Base-by-base conservation (phyloP, 2,113 vertebrate species). In the Callaeas wilsoni region DNA sequence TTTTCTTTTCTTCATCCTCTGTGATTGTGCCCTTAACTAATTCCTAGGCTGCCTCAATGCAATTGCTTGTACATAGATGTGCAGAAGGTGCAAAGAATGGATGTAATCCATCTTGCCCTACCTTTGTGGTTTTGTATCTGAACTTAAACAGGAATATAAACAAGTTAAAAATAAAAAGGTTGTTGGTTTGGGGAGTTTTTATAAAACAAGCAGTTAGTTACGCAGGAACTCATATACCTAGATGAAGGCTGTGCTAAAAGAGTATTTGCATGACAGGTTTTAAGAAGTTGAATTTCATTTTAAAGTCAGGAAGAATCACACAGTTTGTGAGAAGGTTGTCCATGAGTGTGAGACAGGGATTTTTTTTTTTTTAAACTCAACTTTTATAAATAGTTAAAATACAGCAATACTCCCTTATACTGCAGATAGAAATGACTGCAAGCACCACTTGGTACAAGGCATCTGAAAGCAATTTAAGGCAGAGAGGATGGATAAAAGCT, bases 151-250 rank as follows among this genome's bases (percentile, higher is more conserved):
- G 33, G 44, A 75, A 70, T 35, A 64, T 19, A 52, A 90, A 84
- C 30, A 21, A 67, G 14, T 30, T 42, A 13, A 21, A 88, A 91
- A 68, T 18, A 13, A 68, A 62, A 83, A 27, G 20, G 18, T 60
- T 67, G 26, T 33, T 13, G 2, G 14, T 23, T 47, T 53, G 13
- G 16, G 1, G 0, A 3, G n/a, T 49, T n/a, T 49, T 35, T 16
- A 79, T 55, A 69, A 90, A 83, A 22, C 17, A 53, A 77, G 11
- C 16, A 64, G 15, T 74, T 71, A 69, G 17, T 63, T 73, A 25
- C 29, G 33, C 35, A 57, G 23, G 12, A 88, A 32, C 19, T 47
- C 20, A 46, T 7, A 71, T 1, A 41, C 6, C 56, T 53, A 64
- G 35, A 78, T 14, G 12, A 77, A 93, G 29, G 29, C 8, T 56